Base-by-base conservation (phyloP, 37 sponge, comb jelly and placozoan genomes). In the Eunapius fragilis region DNA sequence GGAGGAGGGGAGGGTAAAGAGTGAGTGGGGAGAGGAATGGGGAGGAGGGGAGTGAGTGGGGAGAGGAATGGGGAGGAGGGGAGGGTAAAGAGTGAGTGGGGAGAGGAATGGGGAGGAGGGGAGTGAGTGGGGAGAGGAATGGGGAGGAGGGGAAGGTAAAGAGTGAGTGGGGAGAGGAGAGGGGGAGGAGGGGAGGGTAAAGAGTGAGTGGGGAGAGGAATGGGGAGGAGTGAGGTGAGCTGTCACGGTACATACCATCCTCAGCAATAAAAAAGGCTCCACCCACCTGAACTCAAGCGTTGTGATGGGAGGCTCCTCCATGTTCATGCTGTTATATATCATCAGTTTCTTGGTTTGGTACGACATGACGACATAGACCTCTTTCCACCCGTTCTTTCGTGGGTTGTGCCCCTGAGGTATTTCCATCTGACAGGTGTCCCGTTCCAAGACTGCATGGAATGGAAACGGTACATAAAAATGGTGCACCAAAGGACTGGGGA, bases 331-430 rank as follows among this genome's bases (percentile, higher is more conserved):
- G 34, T 89, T 85, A 48, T 86, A 95, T 26, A 95, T 74, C 1
- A 80, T 28, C 58, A 93, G 36, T 38, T 80, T 75, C 82, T 89
- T 87, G 26, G 23, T 87, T 2, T 80, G 79, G 82, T 85, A 89
- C 22, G 85, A 83, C 84, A 93, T 78, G 72, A 93, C 90, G 77
- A 87, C 86, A 77, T 87, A 93, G 88, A 92, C 90, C 41, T 95
- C 83, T 37, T 81, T 89, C 96, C 95, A 94, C 24, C 93, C 96
- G 5, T 92, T 76, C 78, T 92, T 95, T 23, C 93, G 49, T 0
- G 90, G 84, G 69, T 92, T 82, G 50, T 80, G 87, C 0, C 93
- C 93, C 28, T 79, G 74, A 2, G 94, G 94, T 26, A 93, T 83
- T 72, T 85, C 80, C 32, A 93, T n/a, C 47, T 73, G 78, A 37